Evolutionary conservation across 2,888 invertebrate species (phyloP).

Genomic region (Epinotia demarniana): DNA sequence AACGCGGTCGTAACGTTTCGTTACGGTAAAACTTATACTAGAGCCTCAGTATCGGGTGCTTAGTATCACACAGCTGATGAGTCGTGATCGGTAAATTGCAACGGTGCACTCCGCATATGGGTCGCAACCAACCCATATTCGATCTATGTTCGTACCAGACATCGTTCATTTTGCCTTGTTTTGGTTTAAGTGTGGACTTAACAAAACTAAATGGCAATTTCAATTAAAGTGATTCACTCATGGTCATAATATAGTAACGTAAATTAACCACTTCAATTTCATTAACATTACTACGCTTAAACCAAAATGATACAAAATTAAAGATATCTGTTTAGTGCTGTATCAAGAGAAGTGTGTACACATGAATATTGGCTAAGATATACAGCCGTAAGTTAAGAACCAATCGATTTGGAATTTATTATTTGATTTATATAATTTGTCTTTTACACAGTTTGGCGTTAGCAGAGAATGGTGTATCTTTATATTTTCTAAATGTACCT

Average conservation of each 20-base stretch:
- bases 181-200: background rate
- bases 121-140: conserved; percentile 1
- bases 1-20: no score
- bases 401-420: background rate
- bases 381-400: conserved; percentile 3
- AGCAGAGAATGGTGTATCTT: conserved; percentile 1
- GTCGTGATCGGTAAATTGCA: conserved; percentile 31
- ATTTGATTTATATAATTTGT: background rate
- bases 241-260: background rate
- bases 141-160: background rate
- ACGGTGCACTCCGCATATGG: conserved; percentile 6
- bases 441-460: background rate
- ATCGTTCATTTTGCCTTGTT: background rate
- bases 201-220: background rate
- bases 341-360: background rate
- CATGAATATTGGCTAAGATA: background rate
- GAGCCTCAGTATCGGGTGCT: conserved; percentile 78
- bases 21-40: no score
- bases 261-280: background rate
- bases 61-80: conserved; percentile 79
- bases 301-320: background rate
- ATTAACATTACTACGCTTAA: background rate
- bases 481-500: background rate
- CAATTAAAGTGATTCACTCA: background rate
- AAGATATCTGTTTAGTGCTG: background rate